phyloP scores from a whole-genome alignment of 2,113 vertebrate genomes.

The Platichthys stellatus region DNA sequence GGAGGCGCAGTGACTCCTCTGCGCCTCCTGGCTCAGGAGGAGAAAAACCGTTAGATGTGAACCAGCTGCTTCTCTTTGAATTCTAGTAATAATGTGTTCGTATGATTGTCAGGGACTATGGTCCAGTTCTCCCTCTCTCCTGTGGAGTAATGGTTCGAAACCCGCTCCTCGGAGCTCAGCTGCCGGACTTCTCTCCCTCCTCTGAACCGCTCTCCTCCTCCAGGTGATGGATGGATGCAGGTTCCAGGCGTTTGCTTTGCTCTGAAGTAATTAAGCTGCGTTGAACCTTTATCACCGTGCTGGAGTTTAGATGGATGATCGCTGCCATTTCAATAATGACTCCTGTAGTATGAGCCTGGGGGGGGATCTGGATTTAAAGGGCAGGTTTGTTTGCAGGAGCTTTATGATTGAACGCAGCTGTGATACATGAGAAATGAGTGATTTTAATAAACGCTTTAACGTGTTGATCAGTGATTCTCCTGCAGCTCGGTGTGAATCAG shows the following conservation, averaged over 20 bases:
- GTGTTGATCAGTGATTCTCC: background rate
- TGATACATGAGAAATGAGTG: background rate
- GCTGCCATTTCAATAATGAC: slow-evolving; percentile 59
- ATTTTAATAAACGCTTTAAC: background rate
- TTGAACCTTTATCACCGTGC: slow-evolving; percentile 45
- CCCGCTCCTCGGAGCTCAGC: slow-evolving; percentile 17
- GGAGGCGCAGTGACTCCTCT: background rate
- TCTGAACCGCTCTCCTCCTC: background rate
- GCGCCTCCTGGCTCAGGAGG: background rate
- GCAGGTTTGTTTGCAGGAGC: background rate
- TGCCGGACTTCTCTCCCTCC: background rate
- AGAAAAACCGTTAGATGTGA: too few species aligned
- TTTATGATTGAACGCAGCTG: slow-evolving; percentile 4
- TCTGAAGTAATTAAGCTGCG: slow-evolving; percentile 56
- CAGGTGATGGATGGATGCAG: slow-evolving; percentile 47
- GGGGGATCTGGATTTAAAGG: slow-evolving; percentile 9
- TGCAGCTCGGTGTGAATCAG: background rate
- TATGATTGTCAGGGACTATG: too few species aligned
- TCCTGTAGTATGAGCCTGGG: slow-evolving; percentile 40
- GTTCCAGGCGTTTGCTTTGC: slow-evolving; percentile 24
- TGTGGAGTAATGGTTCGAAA: background rate
- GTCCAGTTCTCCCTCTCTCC: background rate
- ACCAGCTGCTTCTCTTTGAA: too few species aligned
- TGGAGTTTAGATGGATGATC: slow-evolving; percentile 43
- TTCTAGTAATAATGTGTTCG: too few species aligned